Conservation (phyloP, 2,888 invertebrate genomes). For the Aquatica leii region DNA sequence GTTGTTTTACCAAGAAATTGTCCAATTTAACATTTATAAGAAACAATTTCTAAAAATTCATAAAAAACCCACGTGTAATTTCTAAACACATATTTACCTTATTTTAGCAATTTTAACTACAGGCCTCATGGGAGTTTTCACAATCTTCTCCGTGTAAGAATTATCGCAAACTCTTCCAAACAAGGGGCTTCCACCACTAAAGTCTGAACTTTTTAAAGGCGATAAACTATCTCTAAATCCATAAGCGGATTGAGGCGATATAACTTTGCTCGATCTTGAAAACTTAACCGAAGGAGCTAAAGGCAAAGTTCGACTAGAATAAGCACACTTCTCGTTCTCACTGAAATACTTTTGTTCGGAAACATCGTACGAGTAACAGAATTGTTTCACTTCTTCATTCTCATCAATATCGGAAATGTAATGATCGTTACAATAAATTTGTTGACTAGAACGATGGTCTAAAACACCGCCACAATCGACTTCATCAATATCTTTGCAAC, state of each 20-base stretch:
- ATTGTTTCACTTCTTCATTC: constrained; percentile 58
- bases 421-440: no score
- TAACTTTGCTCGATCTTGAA: constrained; percentile 25
- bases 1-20: no score
- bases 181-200: constrained; percentile 45
- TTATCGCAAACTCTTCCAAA: constrained; percentile 39
- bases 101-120: constrained; percentile 58
- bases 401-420: constrained; percentile 60
- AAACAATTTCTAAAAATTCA: no score
- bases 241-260: constrained; percentile 40
- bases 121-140: constrained; percentile 56
- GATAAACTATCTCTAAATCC: constrained; percentile 49
- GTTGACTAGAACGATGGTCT: constrained; percentile 45
- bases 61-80: no score
- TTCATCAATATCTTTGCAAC: constrained; percentile 36
- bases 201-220: constrained; percentile 57
- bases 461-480: constrained; percentile 9
- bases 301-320: constrained; percentile 27
- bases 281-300: constrained; percentile 17
- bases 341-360: constrained; percentile 12
- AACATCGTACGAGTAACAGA: constrained; percentile 38
- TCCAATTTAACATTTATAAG: no score
- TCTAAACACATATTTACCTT: constrained; percentile 50
- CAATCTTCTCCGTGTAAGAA: constrained; percentile 44
- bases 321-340: constrained; percentile 14